Conservation (phyloP, 2,888 invertebrate species). For the Pterobdella sp. region DNA sequence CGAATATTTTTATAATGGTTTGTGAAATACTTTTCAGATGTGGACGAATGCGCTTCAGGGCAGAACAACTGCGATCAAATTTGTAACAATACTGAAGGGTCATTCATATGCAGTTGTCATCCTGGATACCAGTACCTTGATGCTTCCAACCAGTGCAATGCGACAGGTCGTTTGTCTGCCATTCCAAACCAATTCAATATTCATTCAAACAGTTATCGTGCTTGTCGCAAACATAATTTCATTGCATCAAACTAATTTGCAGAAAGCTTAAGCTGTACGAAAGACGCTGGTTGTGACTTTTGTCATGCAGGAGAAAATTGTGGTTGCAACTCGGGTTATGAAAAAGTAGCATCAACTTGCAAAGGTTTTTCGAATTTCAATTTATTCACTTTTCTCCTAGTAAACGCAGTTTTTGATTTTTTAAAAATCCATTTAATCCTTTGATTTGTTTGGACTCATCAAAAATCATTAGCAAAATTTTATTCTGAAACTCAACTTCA, state of each 20-base stretch:
- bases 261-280: too few species aligned
- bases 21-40: slow-evolving; percentile 12
- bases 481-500: neutral
- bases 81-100: slow-evolving; percentile 20
- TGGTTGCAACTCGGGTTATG: neutral
- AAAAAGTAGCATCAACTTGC: neutral
- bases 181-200: neutral
- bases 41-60: slow-evolving; percentile 23
- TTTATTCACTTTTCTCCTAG: neutral
- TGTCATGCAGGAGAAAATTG: neutral
- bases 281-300: neutral
- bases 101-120: slow-evolving; percentile 23
- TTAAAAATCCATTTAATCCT: too few species aligned
- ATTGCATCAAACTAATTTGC: neutral
- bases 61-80: slow-evolving; percentile 17
- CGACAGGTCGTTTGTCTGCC: slow-evolving; percentile 6
- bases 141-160: neutral
- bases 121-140: slow-evolving; percentile 15
- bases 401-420: neutral
- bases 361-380: neutral
- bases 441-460: too few species aligned
- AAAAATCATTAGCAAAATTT: too few species aligned
- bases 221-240: neutral
- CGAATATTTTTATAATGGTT: neutral
- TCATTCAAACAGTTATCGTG: neutral